Base-by-base conservation (phyloP, 1,140 invertebrate genomes). In the Anoplolepis gracilipes region DNA sequence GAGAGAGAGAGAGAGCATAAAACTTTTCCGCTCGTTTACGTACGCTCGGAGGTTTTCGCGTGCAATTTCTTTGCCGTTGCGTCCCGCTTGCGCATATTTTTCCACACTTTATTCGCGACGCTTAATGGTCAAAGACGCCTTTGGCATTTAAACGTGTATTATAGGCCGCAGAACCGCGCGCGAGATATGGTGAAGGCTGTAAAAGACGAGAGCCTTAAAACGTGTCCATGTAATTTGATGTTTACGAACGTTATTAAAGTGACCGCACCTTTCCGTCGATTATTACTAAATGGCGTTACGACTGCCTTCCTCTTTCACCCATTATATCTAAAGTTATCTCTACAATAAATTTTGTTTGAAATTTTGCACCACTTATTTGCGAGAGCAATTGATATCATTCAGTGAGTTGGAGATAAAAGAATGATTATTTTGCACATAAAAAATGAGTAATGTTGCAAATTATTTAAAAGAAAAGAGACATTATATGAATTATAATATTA, bases 11-110 rank as follows among this genome's bases (percentile, higher is more conserved):
- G 49, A 69, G 65, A 72, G 65, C 78, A 69, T 82, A 82, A 82
- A 82, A 82, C 78, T 82, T 79, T 85, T 81, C 49, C 46, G 77
- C 76, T 85, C 76, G 76, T 85, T 85, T 81, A 85, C 76, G 75
- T 28, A 81, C 33, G 78, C 53, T 30, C 36, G 53, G 78, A 72
- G 78, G 67, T 82, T 82, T 82, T 82, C 78, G 78, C 84, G 39
- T 85, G 75, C 62, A 85, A 70, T 85, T 85, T 81, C 64, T 81
- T 85, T 30, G 30, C 39, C 73, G 42, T 85, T 61, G 65, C 72
- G 30, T 30, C 28, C 59, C 39, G 59, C 61, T 85, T 62, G 72
- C 49, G 36, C 57, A 78, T 85, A 85, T 78, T 85, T 85, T 85
- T 67, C 62, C 72, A 16, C 78, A 59, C 78, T 85, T 76, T 85